These are phyloP conservation scores for Mactromeris polynyma DNA, from an alignment of 2,888 invertebrate genomes.

Conservation along the genomic window DNA sequence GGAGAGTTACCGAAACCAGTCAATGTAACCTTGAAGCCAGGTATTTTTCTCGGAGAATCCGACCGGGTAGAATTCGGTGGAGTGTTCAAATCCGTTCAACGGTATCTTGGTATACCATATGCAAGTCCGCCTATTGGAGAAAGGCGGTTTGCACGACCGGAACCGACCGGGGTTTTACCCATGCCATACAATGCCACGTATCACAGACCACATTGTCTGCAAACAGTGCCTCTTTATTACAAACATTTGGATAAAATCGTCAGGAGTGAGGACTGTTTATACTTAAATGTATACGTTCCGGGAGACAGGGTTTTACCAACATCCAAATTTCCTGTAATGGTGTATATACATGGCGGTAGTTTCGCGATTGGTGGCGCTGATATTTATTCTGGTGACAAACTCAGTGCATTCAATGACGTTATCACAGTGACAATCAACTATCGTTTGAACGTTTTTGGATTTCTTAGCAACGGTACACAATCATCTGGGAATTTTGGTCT, in stretches of 20 bases:
- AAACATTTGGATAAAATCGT: slow-evolving; percentile 27
- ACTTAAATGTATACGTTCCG: slow-evolving; percentile 97
- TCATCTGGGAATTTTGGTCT: slow-evolving; percentile 92
- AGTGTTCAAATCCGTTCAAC: not conserved
- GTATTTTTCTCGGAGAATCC: not conserved
- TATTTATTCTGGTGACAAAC: slow-evolving; percentile 88
- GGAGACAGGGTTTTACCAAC: not conserved
- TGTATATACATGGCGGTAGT: slow-evolving; percentile 97
- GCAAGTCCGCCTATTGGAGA: slow-evolving; percentile 32
- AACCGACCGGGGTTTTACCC: not conserved
- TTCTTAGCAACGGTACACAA: slow-evolving; percentile 92
- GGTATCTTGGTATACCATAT: slow-evolving; percentile 23
- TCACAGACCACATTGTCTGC: slow-evolving; percentile 20
- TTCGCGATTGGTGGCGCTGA: slow-evolving; percentile 95
- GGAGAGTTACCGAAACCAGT: not conserved
- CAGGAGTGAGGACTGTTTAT: slow-evolving; percentile 96
- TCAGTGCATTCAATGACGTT: slow-evolving; percentile 95
- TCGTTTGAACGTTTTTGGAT: slow-evolving; percentile 96
- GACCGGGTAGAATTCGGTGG: slow-evolving; percentile 2
- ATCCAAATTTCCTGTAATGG: slow-evolving; percentile 91
- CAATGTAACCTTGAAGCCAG: not conserved
- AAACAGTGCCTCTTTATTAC: not conserved
- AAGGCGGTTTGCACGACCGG: slow-evolving; percentile 34
- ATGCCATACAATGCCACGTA: slow-evolving; percentile 28
- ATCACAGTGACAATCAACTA: slow-evolving; percentile 98